Evolutionary conservation across 2,113 vertebrate species (phyloP), one percentile per base, ranked within the genome.

Genomic region (Grammomys dolichurus): DNA sequence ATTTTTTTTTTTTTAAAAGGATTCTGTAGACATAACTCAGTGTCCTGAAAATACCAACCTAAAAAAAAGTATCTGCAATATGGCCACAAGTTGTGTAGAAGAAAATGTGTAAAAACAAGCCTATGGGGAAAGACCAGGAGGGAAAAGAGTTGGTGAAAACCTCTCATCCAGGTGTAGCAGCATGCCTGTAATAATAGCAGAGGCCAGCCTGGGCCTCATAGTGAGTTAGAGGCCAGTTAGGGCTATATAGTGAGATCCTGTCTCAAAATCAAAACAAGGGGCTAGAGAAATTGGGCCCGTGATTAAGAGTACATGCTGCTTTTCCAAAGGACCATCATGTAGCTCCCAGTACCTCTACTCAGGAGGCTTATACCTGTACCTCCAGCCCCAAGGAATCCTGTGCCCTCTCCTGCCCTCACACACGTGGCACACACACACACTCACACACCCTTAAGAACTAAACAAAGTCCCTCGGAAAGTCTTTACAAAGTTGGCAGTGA

Each of bases 1-100:
- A 46, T 89, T 33, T 46, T 58, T 60, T 63, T 76, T 33, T 63
- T 76, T 33, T 24, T 54, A 54, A 80, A 81, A 10, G 33, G 40
- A 43, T 43, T 90, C 70, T 77, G 17, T 51, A 19, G 85, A 87
- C 86, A 65, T 54, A 67, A 54, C 36, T 72, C 86, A 46, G n/a
- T 87, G 2, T 82, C 69, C 48, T 90, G 46, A 95, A 94, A 96
- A 76, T 36, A 91, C 26, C 58, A 85, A 3, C 14, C 31, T 58
- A 24, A 54, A 84, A 24, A 54, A 84, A 90, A 87, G 16, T 70
- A 22, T 67, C n/a, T n/a, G 54, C 24, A 54, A 26, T 43, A 20
- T 92, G 75, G 26, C 11, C 78, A 72, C n/a, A 94, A 76, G 56
- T 85, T 88, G 14, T 86, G 19, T 75, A 67, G 33, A 90, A 87